These are phyloP conservation scores for Varroa destructor DNA, from an alignment of 1,140 invertebrate species.

Conservation along the genomic window DNA sequence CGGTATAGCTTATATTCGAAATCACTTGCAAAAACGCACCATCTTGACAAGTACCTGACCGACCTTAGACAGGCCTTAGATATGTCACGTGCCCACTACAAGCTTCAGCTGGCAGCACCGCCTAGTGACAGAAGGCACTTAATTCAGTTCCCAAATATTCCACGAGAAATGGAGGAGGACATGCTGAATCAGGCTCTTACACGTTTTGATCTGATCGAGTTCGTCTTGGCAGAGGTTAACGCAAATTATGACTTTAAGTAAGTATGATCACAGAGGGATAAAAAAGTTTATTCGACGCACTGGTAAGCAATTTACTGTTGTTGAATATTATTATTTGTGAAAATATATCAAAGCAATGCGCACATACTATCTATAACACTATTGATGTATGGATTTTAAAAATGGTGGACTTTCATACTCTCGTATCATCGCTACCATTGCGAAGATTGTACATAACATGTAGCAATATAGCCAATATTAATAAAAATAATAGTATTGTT, in stretches of 20 bases:
- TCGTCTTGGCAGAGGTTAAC: neutral
- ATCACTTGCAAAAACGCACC: neutral
- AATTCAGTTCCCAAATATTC: neutral
- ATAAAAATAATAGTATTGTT: too few relatives aligned
- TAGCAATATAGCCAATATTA: too few relatives aligned
- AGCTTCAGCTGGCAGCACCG: neutral
- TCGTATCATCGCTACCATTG: too few relatives aligned
- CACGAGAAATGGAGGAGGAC: neutral
- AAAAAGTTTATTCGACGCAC: neutral
- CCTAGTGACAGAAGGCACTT: too few relatives aligned
- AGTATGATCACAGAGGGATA: neutral
- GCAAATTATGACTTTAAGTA: neutral
- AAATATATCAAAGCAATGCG: too few relatives aligned
- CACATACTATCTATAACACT: too few relatives aligned
- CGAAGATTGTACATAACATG: too few relatives aligned
- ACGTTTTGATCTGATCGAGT: conserved; percentile 2
- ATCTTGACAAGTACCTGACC: neutral
- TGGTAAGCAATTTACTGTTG: too few relatives aligned
- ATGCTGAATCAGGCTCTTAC: conserved; percentile 3
- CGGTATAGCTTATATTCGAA: neutral
- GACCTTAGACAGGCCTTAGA: conserved; percentile 1
- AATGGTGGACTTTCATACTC: too few relatives aligned
- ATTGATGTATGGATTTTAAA: too few relatives aligned
- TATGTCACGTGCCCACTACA: conserved; percentile 1
- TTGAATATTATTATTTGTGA: too few relatives aligned